A percentile compares a stretch with the other conserved stretches of the same genome.
These are phyloP conservation scores for Scaptomyza hsui DNA, from an alignment of 1,140 invertebrate species.

Conservation along the genomic window DNA sequence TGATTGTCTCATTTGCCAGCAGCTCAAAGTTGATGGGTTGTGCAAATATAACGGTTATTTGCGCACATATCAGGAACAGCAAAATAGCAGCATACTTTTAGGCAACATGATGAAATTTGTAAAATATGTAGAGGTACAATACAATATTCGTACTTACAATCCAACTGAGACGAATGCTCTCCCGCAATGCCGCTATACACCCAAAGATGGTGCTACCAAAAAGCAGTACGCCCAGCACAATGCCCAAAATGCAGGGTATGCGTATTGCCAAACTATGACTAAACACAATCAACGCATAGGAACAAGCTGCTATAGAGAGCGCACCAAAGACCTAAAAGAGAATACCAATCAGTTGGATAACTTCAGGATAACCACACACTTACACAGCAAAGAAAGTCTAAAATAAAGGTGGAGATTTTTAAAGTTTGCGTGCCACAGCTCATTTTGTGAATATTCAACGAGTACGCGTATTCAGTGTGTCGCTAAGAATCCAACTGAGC, in stretches of 20 bases:
- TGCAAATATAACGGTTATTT: conserved; percentile 77
- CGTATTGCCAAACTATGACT: conserved; percentile 59
- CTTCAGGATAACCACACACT: conserved; percentile 43
- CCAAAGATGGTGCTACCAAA: conserved; percentile 73
- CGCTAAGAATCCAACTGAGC: conserved; percentile 47
- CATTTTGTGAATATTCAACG: conserved; percentile 49
- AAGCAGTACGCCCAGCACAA: conserved; percentile 61
- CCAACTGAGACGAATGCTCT: conserved; percentile 69
- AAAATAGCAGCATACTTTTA: conserved; percentile 67
- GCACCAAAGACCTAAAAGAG: conserved; percentile 62
- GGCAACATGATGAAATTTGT: background rate
- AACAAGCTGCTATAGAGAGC: conserved; percentile 63
- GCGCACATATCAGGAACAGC: conserved; percentile 62
- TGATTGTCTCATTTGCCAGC: conserved; percentile 69
- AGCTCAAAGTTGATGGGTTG: conserved; percentile 68
- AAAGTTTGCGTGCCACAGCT: conserved; percentile 67
- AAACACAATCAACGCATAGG: conserved; percentile 62
- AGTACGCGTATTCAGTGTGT: conserved; percentile 11
- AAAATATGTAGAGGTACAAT: background rate
- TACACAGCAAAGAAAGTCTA: conserved; percentile 79
- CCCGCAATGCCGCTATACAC: conserved; percentile 62
- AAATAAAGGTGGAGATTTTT: conserved; percentile 72
- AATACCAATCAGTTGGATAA: conserved; percentile 14
- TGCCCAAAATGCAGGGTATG: conserved; percentile 72
- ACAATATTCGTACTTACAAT: conserved; percentile 59